These are phyloP conservation scores for Caenorhabditis remanei DNA, from an alignment of 1,140 invertebrate species.

Conservation along the genomic window DNA sequence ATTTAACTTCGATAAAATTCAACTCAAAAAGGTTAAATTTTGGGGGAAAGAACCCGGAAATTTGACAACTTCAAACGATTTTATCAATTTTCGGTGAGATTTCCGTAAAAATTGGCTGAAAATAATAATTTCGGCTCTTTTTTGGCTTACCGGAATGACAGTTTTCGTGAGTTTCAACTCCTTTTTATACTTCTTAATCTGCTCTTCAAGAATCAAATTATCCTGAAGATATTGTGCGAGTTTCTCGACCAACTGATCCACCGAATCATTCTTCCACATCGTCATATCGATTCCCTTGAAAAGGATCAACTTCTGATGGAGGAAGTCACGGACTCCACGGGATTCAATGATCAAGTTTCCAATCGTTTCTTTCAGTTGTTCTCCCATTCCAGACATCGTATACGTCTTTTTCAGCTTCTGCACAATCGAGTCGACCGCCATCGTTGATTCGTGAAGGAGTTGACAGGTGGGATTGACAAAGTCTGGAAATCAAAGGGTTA, in stretches of 20 bases:
- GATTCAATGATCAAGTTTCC: background rate
- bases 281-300: conserved; percentile 42
- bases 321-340: background rate
- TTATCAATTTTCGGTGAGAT: too few relatives aligned
- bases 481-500: background rate
- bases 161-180: conserved; percentile 28
- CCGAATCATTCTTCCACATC: background rate
- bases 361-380: background rate
- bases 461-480: background rate
- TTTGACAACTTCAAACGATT: too few relatives aligned
- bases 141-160: background rate
- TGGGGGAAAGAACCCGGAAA: too few relatives aligned
- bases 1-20: too few relatives aligned
- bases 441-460: conserved; percentile 36
- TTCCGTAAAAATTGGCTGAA: too few relatives aligned
- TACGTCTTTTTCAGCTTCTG: conserved; percentile 20
- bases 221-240: conserved; percentile 24
- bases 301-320: background rate
- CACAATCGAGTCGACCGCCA: conserved; percentile 21
- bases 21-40: too few relatives aligned
- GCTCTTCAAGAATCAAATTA: conserved; percentile 23
- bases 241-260: background rate
- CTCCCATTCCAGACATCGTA: conserved; percentile 1
- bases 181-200: conserved; percentile 32
- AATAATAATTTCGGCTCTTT: too few relatives aligned